A percentile compares a stretch with the other conserved stretches of the same genome.
These are phyloP conservation scores for Tylochromis polylepis DNA, from an alignment of 2,113 vertebrate species.

Conservation along the genomic window DNA sequence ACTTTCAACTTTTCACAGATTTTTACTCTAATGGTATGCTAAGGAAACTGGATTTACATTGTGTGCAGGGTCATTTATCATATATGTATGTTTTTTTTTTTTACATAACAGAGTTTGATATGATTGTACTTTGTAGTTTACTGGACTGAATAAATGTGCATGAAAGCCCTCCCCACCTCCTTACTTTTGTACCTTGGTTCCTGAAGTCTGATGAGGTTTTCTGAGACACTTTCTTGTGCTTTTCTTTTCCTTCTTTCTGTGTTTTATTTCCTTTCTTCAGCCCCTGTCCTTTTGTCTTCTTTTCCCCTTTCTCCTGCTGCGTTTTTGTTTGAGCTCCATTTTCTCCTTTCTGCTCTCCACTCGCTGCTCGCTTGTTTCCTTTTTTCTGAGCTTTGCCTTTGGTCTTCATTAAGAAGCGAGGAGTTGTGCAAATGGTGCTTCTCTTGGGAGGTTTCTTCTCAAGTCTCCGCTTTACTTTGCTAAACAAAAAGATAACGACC, in stretches of 20 bases:
- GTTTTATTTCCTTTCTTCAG: background rate
- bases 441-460: slow-evolving; percentile 86
- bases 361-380: background rate
- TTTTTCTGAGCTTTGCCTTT: slow-evolving; percentile 2
- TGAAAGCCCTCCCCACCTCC: background rate
- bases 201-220: background rate
- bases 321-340: background rate
- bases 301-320: slow-evolving; percentile 56
- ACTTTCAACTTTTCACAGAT: background rate
- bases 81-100: background rate
- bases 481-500: slow-evolving; percentile 46
- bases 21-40: background rate
- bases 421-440: slow-evolving; percentile 86
- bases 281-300: slow-evolving; percentile 49
- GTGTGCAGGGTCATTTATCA: background rate
- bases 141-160: background rate
- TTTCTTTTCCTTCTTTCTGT: background rate
- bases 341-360: background rate
- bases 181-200: slow-evolving; percentile 43
- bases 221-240: background rate
- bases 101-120: background rate
- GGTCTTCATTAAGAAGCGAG: slow-evolving; percentile 79
- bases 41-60: background rate
- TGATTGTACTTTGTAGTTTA: background rate
- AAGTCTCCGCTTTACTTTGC: slow-evolving; percentile 87